These are phyloP conservation scores for Euwallacea similis DNA, from an alignment of 1,140 invertebrate species.

Conservation along the genomic window DNA sequence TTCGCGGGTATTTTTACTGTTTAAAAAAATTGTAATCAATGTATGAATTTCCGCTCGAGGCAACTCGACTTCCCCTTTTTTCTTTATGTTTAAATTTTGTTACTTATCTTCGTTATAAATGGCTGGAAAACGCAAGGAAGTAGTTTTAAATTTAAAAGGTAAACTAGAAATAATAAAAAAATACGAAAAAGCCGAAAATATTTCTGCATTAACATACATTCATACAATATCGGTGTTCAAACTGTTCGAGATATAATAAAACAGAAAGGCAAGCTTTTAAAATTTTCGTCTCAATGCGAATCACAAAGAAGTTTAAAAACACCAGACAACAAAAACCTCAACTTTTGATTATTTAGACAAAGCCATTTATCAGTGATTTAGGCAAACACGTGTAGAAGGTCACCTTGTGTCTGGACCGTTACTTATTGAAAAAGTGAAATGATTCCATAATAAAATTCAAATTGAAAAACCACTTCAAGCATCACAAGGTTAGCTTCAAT, in stretches of 20 bases:
- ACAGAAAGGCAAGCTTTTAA: background rate
- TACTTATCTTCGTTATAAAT: background rate
- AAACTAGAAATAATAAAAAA: conserved; percentile 2
- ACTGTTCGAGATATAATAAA: conserved; percentile 1
- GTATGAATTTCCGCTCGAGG: background rate
- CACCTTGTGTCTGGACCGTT: too few relatives aligned
- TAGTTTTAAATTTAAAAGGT: background rate
- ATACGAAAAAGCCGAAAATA: background rate
- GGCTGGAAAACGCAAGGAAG: background rate
- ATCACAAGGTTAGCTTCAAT: too few relatives aligned
- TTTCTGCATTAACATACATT: background rate
- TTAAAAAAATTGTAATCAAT: background rate
- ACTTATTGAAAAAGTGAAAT: too few relatives aligned
- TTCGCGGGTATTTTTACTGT: background rate
- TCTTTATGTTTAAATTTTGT: background rate
- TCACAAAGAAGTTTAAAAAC: too few relatives aligned
- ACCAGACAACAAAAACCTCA: too few relatives aligned
- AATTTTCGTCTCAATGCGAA: background rate
- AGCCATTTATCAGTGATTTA: too few relatives aligned
- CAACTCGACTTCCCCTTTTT: background rate
- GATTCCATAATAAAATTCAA: too few relatives aligned
- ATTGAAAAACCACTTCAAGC: too few relatives aligned
- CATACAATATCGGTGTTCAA: background rate
- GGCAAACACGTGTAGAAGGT: too few relatives aligned
- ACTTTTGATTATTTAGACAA: too few relatives aligned